Percentiles rank a stretch among this genome's conserved stretches.
Evolutionary conservation across 2,797 vertebrate genomes (phyloP).

Genomic region (Bufotes viridis): DNA sequence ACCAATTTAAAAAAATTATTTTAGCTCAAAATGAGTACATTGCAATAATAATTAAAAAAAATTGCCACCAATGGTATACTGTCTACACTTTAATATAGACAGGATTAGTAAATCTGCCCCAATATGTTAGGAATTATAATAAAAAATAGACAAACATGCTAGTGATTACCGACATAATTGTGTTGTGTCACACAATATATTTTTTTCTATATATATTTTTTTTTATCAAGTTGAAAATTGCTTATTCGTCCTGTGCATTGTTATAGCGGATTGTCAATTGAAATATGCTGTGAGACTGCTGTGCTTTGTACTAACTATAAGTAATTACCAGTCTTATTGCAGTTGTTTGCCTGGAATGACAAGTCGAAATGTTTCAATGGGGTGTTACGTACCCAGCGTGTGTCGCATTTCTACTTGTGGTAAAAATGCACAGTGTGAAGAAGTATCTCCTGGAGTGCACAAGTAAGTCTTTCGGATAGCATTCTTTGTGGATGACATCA

Average conservation of each 20-base stretch:
- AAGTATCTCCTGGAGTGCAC: neutral
- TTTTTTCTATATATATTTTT: neutral
- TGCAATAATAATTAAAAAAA: no score
- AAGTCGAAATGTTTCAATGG: conserved; percentile 62
- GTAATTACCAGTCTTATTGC: conserved; percentile 75
- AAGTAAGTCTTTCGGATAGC: conserved; percentile 15
- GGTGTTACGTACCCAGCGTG: conserved; percentile 73
- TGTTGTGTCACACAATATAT: neutral
- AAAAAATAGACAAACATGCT: neutral
- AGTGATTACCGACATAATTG: neutral
- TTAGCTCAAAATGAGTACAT: no score
- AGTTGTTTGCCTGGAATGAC: conserved; percentile 81
- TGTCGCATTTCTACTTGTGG: conserved; percentile 80
- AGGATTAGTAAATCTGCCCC: no score
- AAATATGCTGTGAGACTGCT: neutral
- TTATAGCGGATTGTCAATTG: neutral
- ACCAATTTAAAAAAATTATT: no score
- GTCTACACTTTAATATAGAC: no score
- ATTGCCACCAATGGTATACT: no score
- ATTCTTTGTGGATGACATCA: neutral
- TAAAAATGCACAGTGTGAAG: conserved; percentile 66
- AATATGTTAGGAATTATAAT: no score
- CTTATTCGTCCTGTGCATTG: neutral
- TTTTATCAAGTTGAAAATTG: neutral
- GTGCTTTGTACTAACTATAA: neutral